Evolutionary conservation across 1,140 invertebrate species (phyloP), one percentile per base, ranked within the genome.

Genomic region (Pristionchus pacificus): DNA sequence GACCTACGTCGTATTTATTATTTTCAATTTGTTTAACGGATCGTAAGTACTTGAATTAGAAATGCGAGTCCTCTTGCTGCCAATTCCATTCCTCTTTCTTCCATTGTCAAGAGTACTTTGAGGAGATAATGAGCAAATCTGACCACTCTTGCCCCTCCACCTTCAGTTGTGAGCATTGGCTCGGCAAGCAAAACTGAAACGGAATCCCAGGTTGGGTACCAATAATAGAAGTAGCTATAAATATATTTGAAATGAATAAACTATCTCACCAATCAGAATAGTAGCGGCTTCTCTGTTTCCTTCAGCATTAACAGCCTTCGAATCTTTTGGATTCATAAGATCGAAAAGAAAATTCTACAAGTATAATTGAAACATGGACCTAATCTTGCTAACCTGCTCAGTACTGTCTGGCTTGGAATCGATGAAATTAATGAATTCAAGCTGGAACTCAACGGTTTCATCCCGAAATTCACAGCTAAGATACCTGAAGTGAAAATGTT

Each of bases 1-100:
- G 6, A 75, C 81, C 77, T 79, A 15, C 61, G 10, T 64, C 1
- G 28, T n/a, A 15, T 19, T 1, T 24, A 33, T 33, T 30, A 28
- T 71, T 71, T 13, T 6, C 15, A 25, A 25, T 14, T 2, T 32
- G 10, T 29, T 19, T 10, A 49, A 10, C 38, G 19, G 19, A 19
- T 49, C 38, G n/a, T n/a, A n/a, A 6, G n/a, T n/a, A 19, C 38
- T 19, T 49, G 38, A 10, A 49, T 49, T 10, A 49, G 38, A 19
- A 49, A 49, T 6, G 38, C 38, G 6, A 49, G 38, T 49, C 38
- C 38, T 49, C 38, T 6, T 49, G 38, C 38, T 10, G 38, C 38
- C 38, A 49, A 10, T 49, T 49, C 38, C 38, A 49, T 49, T 49
- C 38, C 38, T 49, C 19, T 49, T 19, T 49, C 38, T 19, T 49